Evolutionary conservation across 2,888 invertebrate genomes (phyloP).

Genomic region (Ephialtes manifestator): DNA sequence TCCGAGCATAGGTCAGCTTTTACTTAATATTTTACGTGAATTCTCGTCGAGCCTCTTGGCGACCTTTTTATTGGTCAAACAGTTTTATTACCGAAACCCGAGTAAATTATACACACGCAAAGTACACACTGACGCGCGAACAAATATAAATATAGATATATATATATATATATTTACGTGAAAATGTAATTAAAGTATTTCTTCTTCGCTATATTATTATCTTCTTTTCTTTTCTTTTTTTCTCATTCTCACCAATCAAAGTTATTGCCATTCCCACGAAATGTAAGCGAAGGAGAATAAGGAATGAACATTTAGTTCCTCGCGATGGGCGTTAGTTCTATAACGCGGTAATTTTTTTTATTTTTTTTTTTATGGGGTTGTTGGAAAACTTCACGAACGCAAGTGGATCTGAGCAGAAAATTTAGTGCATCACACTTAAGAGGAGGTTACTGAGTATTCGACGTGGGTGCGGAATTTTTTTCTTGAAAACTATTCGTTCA

Average conservation of each 20-base stretch:
- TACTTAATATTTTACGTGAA: conserved; percentile 15
- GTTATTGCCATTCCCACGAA: conserved; percentile 63
- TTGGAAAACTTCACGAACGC: conserved; percentile 23
- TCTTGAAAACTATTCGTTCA: too few species aligned
- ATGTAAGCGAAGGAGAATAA: conserved; percentile 44
- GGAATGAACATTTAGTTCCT: conserved; percentile 6
- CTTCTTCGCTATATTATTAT: conserved; percentile 60
- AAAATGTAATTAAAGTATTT: conserved; percentile 61
- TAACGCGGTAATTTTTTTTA: conserved; percentile 50
- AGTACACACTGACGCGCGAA: conserved; percentile 51
- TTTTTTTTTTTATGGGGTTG: conserved; percentile 43
- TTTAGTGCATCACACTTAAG: conserved; percentile 44
- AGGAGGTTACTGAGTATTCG: neutral
- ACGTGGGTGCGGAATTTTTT: too few species aligned
- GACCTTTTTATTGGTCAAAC: neutral
- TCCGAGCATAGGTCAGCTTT: conserved; percentile 63
- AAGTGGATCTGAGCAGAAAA: conserved; percentile 24
- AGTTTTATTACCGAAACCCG: conserved; percentile 62
- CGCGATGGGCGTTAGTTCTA: conserved; percentile 20
- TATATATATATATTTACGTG: conserved; percentile 66
- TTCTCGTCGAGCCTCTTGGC: conserved; percentile 43
- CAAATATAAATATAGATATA: conserved; percentile 37
- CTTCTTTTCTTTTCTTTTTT: conserved; percentile 50
- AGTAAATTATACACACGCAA: conserved; percentile 75
- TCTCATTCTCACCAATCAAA: conserved; percentile 63